Conservation (phyloP, 2,888 invertebrate genomes). For the Drosophila formosana region DNA sequence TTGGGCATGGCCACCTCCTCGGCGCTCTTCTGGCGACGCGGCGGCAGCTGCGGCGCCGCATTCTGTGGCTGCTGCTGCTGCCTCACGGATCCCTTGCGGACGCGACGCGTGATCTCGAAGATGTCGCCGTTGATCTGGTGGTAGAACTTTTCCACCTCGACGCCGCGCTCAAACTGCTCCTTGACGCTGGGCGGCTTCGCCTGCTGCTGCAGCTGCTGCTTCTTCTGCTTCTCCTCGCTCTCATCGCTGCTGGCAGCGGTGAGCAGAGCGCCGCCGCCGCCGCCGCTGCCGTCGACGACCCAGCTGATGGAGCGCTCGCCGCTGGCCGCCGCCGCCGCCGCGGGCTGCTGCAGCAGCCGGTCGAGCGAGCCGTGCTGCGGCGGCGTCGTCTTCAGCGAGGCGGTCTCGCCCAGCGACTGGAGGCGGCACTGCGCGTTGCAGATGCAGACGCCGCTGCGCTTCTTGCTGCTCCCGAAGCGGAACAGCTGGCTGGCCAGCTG, state of each 20-base stretch:
- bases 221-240: slow-evolving; percentile 70
- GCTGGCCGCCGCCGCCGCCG: slow-evolving; percentile 58
- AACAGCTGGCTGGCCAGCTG: slow-evolving; percentile 84
- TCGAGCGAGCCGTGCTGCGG: slow-evolving; percentile 84
- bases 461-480: slow-evolving; percentile 84
- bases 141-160: slow-evolving; percentile 85
- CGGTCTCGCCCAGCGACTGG: slow-evolving; percentile 81
- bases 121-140: slow-evolving; percentile 85
- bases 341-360: slow-evolving; percentile 82
- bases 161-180: slow-evolving; percentile 84
- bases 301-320: slow-evolving; percentile 79
- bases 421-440: slow-evolving; percentile 84
- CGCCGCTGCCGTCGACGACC: slow-evolving; percentile 66
- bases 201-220: slow-evolving; percentile 66
- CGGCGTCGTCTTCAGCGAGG: slow-evolving; percentile 77
- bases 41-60: slow-evolving; percentile 65
- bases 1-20: slow-evolving; percentile 75
- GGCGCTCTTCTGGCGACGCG: slow-evolving; percentile 68
- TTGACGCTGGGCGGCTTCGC: slow-evolving; percentile 68
- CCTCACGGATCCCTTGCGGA: slow-evolving; percentile 81
- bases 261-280: slow-evolving; percentile 70
- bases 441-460: slow-evolving; percentile 83
- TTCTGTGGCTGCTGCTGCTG: slow-evolving; percentile 56
- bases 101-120: slow-evolving; percentile 84
- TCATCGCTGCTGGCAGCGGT: slow-evolving; percentile 76